These are phyloP conservation scores for Spermophilus dauricus DNA, from an alignment of 2,113 vertebrate genomes.

Conservation along the genomic window DNA sequence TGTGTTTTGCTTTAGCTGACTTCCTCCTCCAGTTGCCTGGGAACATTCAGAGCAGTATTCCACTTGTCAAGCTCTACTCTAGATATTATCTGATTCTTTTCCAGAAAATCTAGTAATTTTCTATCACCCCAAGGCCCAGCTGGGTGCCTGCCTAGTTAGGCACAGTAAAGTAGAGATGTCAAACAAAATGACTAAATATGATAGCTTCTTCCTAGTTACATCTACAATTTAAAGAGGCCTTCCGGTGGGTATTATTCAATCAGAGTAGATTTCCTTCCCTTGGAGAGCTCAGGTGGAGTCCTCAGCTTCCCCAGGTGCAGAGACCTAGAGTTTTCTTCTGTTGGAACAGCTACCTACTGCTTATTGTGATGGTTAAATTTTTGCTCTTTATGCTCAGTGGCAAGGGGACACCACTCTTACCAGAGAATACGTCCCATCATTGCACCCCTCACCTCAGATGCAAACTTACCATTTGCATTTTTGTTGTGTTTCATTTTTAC, in stretches of 20 bases:
- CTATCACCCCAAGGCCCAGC: neutral
- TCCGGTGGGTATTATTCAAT: rapidly evolving
- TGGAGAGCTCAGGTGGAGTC: neutral
- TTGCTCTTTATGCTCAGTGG: neutral
- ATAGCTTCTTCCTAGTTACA: neutral
- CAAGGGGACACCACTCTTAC: rapidly evolving
- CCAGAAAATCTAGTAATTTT: neutral
- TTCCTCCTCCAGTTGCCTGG: neutral
- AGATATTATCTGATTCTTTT: neutral
- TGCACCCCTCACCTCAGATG: neutral
- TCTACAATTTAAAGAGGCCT: neutral
- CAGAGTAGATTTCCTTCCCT: neutral
- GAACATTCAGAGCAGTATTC: neutral
- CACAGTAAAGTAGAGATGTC: neutral
- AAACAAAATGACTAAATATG: neutral
- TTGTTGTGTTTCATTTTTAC: neutral
- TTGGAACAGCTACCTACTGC: neutral
- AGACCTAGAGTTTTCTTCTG: neutral
- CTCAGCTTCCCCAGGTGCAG: neutral
- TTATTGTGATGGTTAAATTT: neutral
- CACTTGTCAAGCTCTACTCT: neutral
- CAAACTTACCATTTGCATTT: neutral
- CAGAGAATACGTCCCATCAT: neutral
- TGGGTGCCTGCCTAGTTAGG: neutral
- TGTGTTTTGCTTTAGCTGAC: neutral